These are phyloP conservation scores for Theristicus caerulescens DNA, from an alignment of 2,113 vertebrate species.

Conservation along the genomic window DNA sequence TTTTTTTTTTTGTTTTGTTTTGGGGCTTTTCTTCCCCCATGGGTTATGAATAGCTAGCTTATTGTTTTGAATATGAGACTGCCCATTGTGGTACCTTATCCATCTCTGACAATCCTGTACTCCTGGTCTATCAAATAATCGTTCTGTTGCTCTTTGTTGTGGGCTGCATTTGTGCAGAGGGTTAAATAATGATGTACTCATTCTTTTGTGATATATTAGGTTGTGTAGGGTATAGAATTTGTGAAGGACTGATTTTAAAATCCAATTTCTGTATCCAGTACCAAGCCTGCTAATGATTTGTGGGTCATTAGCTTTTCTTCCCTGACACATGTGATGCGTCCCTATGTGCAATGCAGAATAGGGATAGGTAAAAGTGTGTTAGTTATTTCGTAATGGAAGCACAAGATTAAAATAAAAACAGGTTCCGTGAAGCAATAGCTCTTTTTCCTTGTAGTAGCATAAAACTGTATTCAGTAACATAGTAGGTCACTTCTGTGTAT, in stretches of 20 bases:
- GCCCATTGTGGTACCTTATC: conserved; percentile 20
- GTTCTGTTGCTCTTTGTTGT: conserved; percentile 56
- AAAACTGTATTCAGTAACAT: not conserved
- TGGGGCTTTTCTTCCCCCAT: not conserved
- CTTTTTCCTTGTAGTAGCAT: not conserved
- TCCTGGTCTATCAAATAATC: not conserved
- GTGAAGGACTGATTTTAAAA: not conserved
- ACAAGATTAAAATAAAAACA: not conserved
- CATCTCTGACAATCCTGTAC: not conserved
- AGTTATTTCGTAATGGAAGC: not conserved
- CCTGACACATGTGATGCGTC: not conserved
- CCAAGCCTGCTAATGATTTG: not conserved
- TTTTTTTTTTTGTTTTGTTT: not conserved
- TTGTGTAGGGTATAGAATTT: not conserved
- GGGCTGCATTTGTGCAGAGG: conserved; percentile 5
- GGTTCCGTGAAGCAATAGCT: not conserved
- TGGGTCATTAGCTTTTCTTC: not conserved
- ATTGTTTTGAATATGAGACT: conserved; percentile 23
- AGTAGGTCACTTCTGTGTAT: not conserved
- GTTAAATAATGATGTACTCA: not conserved
- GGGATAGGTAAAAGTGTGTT: not conserved
- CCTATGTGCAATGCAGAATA: not conserved
- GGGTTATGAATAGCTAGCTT: not conserved
- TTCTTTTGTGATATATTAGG: not conserved
- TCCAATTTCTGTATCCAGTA: not conserved